These are phyloP conservation scores for Syrmaticus mikado DNA, from an alignment of 2,113 vertebrate species.

Conservation along the genomic window DNA sequence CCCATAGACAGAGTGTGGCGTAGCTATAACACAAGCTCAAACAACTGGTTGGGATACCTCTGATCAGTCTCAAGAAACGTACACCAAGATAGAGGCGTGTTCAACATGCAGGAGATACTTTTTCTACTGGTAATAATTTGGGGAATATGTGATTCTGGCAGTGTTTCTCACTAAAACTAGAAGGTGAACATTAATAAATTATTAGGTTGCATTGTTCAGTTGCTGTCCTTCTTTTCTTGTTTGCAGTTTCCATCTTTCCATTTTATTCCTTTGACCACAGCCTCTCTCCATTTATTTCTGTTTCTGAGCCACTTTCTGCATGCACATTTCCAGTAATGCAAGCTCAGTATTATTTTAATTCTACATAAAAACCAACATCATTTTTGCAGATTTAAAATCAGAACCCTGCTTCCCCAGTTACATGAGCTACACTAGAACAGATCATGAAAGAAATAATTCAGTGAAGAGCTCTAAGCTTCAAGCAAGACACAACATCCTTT, in stretches of 20 bases:
- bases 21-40: neutral
- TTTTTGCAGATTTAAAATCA: neutral
- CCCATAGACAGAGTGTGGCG: no score
- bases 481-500: neutral
- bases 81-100: neutral
- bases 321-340: neutral
- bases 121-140: neutral
- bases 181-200: neutral
- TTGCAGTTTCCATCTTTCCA: neutral
- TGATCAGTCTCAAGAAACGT: neutral
- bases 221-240: neutral
- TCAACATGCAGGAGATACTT: neutral
- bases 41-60: neutral
- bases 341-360: neutral
- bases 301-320: neutral
- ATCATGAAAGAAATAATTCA: neutral
- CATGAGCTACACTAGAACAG: neutral
- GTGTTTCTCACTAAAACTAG: neutral
- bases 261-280: neutral
- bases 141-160: neutral
- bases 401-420: neutral
- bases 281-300: neutral
- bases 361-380: accelerated
- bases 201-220: neutral
- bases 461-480: neutral